Percentiles rank a stretch among this genome's conserved stretches.
phyloP scores from a whole-genome alignment of 2,888 invertebrate genomes.

The Actias luna region DNA sequence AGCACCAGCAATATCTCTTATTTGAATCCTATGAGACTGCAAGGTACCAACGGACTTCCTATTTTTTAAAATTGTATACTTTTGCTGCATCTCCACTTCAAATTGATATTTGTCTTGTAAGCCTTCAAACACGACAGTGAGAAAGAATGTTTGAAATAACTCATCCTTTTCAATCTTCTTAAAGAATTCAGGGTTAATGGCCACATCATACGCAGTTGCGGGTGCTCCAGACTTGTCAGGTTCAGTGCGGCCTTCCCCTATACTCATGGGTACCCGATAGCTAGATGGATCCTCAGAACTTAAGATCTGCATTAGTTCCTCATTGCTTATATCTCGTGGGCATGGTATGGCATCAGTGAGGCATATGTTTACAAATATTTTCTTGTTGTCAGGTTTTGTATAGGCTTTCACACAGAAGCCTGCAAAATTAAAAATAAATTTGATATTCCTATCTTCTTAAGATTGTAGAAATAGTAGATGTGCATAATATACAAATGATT shows the following conservation, averaged over 20 bases:
- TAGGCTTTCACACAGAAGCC: constrained; percentile 91
- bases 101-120: constrained; percentile 88
- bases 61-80: constrained; percentile 86
- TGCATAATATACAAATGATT: too few species aligned
- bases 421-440: constrained; percentile 49
- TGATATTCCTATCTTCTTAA: not conserved
- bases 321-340: constrained; percentile 86
- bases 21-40: constrained; percentile 88
- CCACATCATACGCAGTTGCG: constrained; percentile 91
- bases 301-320: constrained; percentile 86
- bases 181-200: constrained; percentile 89
- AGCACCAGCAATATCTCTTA: constrained; percentile 82
- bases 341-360: constrained; percentile 88
- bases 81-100: constrained; percentile 84
- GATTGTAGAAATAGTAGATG: not conserved
- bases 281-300: constrained; percentile 86
- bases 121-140: constrained; percentile 90
- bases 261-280: constrained; percentile 94
- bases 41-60: constrained; percentile 88
- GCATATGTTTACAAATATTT: constrained; percentile 94
- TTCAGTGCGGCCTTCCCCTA: constrained; percentile 90
- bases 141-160: constrained; percentile 89
- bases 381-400: constrained; percentile 84
- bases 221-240: constrained; percentile 88
- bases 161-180: constrained; percentile 86